A percentile compares a stretch with the other conserved stretches of the same genome.
These are phyloP conservation scores for Notoglanidium macrostoma DNA, from an alignment of 2,797 vertebrate species.

Conservation along the genomic window DNA sequence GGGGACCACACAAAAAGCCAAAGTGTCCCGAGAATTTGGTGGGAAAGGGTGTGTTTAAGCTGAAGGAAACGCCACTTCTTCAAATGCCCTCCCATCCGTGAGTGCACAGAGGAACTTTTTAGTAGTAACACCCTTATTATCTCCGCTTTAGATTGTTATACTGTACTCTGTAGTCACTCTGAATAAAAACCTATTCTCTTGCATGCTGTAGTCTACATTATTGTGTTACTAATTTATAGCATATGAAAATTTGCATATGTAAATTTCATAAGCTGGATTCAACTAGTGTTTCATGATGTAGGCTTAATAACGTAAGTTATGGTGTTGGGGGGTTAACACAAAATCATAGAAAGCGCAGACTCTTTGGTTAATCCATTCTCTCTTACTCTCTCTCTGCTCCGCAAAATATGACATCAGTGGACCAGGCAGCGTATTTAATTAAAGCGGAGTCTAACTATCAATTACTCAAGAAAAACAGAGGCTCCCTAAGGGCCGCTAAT, in stretches of 20 bases:
- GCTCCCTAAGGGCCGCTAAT: conserved; percentile 78
- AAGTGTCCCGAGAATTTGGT: conserved; percentile 81
- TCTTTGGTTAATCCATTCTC: conserved; percentile 45
- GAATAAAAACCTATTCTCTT: background rate
- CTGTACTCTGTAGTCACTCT: background rate
- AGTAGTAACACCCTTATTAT: conserved; percentile 53
- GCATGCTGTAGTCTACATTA: background rate
- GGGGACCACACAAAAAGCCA: conserved; percentile 85
- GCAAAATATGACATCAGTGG: conserved; percentile 63
- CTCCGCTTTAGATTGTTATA: background rate
- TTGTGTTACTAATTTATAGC: conserved; percentile 3
- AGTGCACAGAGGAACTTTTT: conserved; percentile 75
- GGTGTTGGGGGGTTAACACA: conserved; percentile 34
- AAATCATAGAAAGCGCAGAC: conserved; percentile 30
- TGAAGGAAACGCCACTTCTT: conserved; percentile 43
- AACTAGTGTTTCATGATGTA: conserved; percentile 26
- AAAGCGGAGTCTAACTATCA: conserved; percentile 74
- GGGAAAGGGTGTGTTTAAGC: conserved; percentile 71
- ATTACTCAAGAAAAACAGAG: conserved; percentile 74
- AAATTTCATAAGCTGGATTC: background rate
- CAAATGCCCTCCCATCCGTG: conserved; percentile 30
- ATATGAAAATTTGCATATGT: conserved; percentile 16
- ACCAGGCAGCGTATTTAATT: conserved; percentile 72
- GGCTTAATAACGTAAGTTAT: background rate
- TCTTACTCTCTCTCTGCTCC: conserved; percentile 46